Conservation (phyloP, 1,140 invertebrate species). For the Drosophila asahinai region DNA sequence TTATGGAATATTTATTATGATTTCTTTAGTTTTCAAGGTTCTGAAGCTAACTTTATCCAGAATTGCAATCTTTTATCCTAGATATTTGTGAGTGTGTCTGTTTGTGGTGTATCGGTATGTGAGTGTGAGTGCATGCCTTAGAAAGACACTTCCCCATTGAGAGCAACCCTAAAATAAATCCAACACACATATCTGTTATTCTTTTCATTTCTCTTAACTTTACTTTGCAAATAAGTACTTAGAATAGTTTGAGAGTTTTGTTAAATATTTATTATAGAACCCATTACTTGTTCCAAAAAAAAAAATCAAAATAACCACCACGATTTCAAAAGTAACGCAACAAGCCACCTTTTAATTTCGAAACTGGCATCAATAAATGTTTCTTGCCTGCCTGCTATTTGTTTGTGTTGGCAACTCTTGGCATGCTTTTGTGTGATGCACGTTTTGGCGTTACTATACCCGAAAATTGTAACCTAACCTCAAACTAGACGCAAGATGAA, state of each 20-base stretch:
- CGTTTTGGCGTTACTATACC: slow-evolving; percentile 45
- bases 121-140: slow-evolving; percentile 42
- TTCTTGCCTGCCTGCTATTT: slow-evolving; percentile 33
- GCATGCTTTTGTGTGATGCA: slow-evolving; percentile 47
- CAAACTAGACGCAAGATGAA: slow-evolving; percentile 24
- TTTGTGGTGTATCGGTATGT: slow-evolving; percentile 43
- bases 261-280: slow-evolving; percentile 1
- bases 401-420: slow-evolving; percentile 19
- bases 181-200: neutral
- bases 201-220: neutral
- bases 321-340: slow-evolving; percentile 11
- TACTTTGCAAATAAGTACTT: slow-evolving; percentile 2
- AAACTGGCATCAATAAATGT: slow-evolving; percentile 22
- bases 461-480: slow-evolving; percentile 13
- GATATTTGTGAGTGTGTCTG: slow-evolving; percentile 39
- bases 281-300: neutral
- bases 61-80: slow-evolving; percentile 11
- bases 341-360: neutral
- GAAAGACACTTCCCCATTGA: slow-evolving; percentile 18
- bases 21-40: neutral
- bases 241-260: slow-evolving; percentile 1
- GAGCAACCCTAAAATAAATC: slow-evolving; percentile 1
- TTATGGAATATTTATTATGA: neutral
- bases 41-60: slow-evolving; percentile 14
- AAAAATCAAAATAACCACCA: neutral